Percentiles rank a stretch among this genome's conserved stretches.
phyloP scores from a whole-genome alignment of 2,888 invertebrate species.

The Ectobius pallidus region DNA sequence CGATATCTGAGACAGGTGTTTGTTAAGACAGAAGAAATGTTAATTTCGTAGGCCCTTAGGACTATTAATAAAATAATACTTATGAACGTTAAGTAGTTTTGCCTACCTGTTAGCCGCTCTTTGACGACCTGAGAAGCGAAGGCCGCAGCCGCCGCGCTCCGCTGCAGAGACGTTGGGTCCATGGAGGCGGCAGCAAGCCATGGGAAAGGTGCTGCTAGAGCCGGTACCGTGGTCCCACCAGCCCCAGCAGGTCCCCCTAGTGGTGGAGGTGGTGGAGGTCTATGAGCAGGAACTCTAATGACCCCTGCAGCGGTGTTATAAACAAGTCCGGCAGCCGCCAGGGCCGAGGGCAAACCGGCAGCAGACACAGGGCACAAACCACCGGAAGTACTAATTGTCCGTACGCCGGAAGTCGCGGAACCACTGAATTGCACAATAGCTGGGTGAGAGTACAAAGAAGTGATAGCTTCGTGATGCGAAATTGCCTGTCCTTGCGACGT shows the following conservation, averaged over 20 bases:
- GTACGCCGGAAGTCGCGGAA: conserved; percentile 21
- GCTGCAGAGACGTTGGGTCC: conserved; percentile 58
- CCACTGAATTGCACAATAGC: conserved; percentile 37
- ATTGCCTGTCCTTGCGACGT: conserved; percentile 44
- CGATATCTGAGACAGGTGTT: too few species aligned
- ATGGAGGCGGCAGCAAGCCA: conserved; percentile 67
- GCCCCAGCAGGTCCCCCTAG: conserved; percentile 59
- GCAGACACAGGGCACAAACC: conserved; percentile 24
- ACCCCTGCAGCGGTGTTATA: conserved; percentile 47
- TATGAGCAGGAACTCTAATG: conserved; percentile 61
- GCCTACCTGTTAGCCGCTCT: conserved; percentile 80
- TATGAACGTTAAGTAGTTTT: too few species aligned
- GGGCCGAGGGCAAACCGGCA: conserved; percentile 27
- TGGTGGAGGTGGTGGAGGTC: conserved; percentile 71
- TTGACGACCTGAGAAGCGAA: conserved; percentile 83
- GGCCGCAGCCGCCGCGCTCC: conserved; percentile 60
- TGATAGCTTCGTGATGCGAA: conserved; percentile 35
- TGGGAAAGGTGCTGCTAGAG: conserved; percentile 58
- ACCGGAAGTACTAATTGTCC: conserved; percentile 30
- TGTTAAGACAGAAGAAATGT: too few species aligned
- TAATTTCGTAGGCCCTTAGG: too few species aligned
- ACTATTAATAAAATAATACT: too few species aligned
- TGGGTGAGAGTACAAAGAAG: conserved; percentile 41
- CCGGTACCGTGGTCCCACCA: conserved; percentile 61
- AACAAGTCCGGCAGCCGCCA: conserved; percentile 38